phyloP scores from a whole-genome alignment of 2,113 vertebrate genomes.

The Gorsachius goisagi region DNA sequence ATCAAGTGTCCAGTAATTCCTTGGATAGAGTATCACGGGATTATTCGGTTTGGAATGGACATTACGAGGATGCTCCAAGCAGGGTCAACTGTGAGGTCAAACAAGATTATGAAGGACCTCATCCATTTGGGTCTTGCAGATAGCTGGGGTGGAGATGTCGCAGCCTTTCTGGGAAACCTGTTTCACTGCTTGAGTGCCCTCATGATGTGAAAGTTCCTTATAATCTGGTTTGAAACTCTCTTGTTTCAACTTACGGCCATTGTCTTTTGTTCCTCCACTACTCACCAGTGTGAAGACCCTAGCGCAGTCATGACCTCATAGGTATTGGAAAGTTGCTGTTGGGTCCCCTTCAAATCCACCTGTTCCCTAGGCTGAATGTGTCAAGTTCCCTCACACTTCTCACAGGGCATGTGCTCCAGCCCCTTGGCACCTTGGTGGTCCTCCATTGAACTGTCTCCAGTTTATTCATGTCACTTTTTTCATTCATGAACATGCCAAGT shows the following conservation, averaged over 20 bases:
- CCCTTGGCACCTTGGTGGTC: neutral
- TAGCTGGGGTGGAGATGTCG: neutral
- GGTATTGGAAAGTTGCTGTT: neutral
- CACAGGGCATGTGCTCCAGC: rapidly evolving
- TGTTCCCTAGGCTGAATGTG: neutral
- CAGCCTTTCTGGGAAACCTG: neutral
- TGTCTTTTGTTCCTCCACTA: neutral
- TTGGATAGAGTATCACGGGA: neutral
- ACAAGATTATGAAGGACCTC: neutral
- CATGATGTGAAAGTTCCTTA: neutral
- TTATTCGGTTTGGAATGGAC: neutral
- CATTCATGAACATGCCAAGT: neutral
- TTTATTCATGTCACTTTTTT: neutral
- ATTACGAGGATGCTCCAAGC: neutral
- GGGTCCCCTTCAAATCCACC: neutral
- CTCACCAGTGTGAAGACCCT: neutral
- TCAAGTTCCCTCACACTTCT: neutral
- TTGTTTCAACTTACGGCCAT: neutral
- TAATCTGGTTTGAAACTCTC: neutral
- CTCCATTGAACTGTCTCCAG: neutral
- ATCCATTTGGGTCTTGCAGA: neutral
- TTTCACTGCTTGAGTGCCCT: neutral
- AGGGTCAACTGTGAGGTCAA: neutral
- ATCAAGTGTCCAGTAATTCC: neutral
- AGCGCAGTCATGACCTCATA: neutral